Percentiles rank a stretch among this genome's conserved stretches.
Evolutionary conservation across 1,140 invertebrate species (phyloP).

Genomic region (Leptopilina clavipes): DNA sequence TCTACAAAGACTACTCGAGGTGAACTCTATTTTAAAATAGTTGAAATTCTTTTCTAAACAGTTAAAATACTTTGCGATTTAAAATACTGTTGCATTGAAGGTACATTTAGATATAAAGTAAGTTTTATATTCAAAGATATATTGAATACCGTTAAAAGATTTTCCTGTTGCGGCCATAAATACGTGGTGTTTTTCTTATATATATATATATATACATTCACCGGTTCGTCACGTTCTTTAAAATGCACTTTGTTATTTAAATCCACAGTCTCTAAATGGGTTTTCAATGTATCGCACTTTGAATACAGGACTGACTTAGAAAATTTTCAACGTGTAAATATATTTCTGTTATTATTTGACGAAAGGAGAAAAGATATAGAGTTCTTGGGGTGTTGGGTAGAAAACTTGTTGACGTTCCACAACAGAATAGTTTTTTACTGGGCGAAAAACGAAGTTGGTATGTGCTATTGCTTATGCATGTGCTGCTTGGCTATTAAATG

Average conservation of each 20-base stretch:
- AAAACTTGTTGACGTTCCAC: conserved; percentile 26
- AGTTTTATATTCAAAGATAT: not conserved
- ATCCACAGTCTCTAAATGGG: not conserved
- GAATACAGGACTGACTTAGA: conserved; percentile 5
- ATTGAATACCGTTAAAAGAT: conserved; percentile 5
- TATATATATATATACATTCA: conserved; percentile 43
- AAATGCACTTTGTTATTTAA: conserved; percentile 22
- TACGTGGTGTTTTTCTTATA: conserved; percentile 52
- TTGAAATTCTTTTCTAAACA: too few relatives aligned
- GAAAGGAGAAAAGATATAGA: not conserved
- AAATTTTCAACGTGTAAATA: conserved; percentile 17
- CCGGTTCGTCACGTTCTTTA: conserved; percentile 48
- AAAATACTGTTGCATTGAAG: too few relatives aligned
- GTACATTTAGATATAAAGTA: too few relatives aligned
- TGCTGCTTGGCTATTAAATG: conserved; percentile 28
- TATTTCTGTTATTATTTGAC: conserved; percentile 30
- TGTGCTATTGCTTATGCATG: conserved; percentile 34
- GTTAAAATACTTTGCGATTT: too few relatives aligned
- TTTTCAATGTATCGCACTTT: conserved; percentile 20
- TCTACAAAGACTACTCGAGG: too few relatives aligned
- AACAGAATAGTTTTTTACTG: conserved; percentile 12
- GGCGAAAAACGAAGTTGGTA: conserved; percentile 29
- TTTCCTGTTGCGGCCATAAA: conserved; percentile 38
- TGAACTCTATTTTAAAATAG: too few relatives aligned
- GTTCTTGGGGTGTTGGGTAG: not conserved